Percentiles rank a stretch among this genome's conserved stretches.
Evolutionary conservation across 2,888 invertebrate species (phyloP).

Genomic region (Corbicula japonica): DNA sequence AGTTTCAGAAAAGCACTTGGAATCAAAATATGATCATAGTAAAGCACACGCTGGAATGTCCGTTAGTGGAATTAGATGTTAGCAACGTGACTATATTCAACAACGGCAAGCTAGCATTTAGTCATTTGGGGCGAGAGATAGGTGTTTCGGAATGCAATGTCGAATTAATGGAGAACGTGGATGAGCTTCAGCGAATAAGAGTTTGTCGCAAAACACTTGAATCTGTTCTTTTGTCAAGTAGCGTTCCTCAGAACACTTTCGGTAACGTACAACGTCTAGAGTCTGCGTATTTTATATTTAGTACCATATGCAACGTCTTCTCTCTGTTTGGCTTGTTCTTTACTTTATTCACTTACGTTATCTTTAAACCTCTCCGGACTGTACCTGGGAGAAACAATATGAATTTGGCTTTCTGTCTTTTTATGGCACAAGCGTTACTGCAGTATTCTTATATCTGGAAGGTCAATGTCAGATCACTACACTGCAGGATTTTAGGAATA

Average conservation of each 20-base stretch:
- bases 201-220: not conserved
- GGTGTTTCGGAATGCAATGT: not conserved
- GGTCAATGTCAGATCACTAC: not conserved
- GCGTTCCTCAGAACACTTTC: not conserved
- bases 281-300: slow-evolving; percentile 24
- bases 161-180: not conserved
- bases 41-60: slow-evolving; percentile 3
- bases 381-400: slow-evolving; percentile 69
- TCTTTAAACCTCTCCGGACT: slow-evolving; percentile 58
- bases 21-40: not conserved
- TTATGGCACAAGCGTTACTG: slow-evolving; percentile 62
- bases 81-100: not conserved
- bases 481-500: slow-evolving; percentile 48
- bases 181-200: not conserved
- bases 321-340: slow-evolving; percentile 59
- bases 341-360: slow-evolving; percentile 62
- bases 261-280: not conserved
- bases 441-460: slow-evolving; percentile 4
- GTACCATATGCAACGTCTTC: slow-evolving; percentile 21
- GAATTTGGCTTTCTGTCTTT: slow-evolving; percentile 55
- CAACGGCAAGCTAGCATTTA: not conserved
- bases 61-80: not conserved
- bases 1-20: not conserved
- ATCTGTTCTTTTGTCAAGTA: too few relatives aligned
- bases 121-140: not conserved